phyloP scores from a whole-genome alignment of 2,797 vertebrate genomes.

The Salmo trutta region DNA sequence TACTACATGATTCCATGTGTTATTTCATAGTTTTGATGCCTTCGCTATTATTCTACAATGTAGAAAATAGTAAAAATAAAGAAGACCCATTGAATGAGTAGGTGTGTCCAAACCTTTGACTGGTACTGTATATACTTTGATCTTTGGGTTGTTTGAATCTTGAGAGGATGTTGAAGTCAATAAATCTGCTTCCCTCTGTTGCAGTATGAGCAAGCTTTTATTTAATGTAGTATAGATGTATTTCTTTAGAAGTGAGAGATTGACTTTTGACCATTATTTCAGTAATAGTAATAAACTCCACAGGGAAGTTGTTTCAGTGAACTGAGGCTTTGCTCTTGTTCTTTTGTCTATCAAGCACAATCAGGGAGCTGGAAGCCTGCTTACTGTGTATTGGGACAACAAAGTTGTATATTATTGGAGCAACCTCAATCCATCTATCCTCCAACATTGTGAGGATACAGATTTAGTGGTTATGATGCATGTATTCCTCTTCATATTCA shows the following conservation, averaged over 20 bases:
- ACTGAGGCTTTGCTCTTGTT: slow-evolving; percentile 11
- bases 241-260: slow-evolving; percentile 25
- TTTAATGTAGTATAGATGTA: slow-evolving; percentile 39
- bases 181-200: slow-evolving; percentile 34
- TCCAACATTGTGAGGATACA: slow-evolving; percentile 8
- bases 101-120: too few species aligned
- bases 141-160: slow-evolving; percentile 12
- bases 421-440: slow-evolving; percentile 11
- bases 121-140: slow-evolving; percentile 13
- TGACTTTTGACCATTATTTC: slow-evolving; percentile 28
- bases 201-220: slow-evolving; percentile 33
- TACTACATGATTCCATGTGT: too few species aligned
- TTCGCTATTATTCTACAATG: too few species aligned
- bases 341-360: slow-evolving; percentile 13
- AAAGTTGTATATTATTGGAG: slow-evolving; percentile 13
- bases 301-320: slow-evolving; percentile 31
- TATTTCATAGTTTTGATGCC: too few species aligned
- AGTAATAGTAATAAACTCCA: slow-evolving; percentile 27
- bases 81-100: too few species aligned
- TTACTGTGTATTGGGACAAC: neutral
- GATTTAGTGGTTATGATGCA: slow-evolving; percentile 11
- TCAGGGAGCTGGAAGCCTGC: slow-evolving; percentile 4
- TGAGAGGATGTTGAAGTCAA: slow-evolving; percentile 21
- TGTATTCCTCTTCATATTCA: neutral
- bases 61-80: too few species aligned